phyloP scores from a whole-genome alignment of 1,140 invertebrate species.

The Tetragnatha versicolor region DNA sequence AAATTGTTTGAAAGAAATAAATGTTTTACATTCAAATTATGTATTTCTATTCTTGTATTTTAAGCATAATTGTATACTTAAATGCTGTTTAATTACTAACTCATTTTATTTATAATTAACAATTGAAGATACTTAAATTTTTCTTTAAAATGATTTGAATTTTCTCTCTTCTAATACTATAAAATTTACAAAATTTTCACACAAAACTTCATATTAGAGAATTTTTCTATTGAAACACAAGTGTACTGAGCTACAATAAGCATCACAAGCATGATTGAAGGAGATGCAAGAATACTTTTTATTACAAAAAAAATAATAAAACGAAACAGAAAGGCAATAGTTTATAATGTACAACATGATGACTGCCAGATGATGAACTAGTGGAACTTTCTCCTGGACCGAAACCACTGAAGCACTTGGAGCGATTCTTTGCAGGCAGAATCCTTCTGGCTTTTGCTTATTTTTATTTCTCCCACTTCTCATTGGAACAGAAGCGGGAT shows the following conservation, averaged over 20 bases:
- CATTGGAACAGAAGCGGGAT: background rate
- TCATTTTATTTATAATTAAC: no score
- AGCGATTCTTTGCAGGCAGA: background rate
- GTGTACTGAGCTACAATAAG: background rate
- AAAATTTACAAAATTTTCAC: no score
- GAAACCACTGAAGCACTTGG: conserved; percentile 1
- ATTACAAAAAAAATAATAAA: conserved; percentile 9
- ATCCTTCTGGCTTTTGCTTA: conserved; percentile 10
- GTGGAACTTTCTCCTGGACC: background rate
- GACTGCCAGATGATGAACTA: background rate
- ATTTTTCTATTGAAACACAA: background rate
- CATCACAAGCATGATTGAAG: background rate
- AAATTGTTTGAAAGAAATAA: conserved; percentile 6
- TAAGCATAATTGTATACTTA: no score
- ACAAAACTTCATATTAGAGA: no score
- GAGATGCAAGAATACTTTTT: conserved; percentile 4
- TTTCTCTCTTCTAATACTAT: no score
- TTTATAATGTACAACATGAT: conserved; percentile 25
- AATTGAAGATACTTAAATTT: no score
- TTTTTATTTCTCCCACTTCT: background rate
- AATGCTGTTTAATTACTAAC: no score
- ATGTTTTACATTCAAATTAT: background rate
- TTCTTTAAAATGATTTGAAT: no score
- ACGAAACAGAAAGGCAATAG: background rate
- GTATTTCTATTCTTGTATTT: no score